Evolutionary conservation across 2,888 invertebrate genomes (phyloP).

Genomic region (Unio delphinus): DNA sequence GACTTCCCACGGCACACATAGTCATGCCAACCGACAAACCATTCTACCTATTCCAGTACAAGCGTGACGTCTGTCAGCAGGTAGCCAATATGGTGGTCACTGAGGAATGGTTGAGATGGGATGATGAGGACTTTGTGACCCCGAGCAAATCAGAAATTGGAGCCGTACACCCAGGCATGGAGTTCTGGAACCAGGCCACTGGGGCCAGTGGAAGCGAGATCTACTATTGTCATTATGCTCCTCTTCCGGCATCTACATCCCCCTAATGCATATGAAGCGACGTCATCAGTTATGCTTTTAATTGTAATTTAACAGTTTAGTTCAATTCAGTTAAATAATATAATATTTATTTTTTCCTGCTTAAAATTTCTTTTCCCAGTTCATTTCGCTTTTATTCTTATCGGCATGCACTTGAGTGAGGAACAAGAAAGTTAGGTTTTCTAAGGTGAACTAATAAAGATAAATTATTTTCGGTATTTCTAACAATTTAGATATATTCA

Average conservation of each 20-base stretch:
- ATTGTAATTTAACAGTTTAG: no score
- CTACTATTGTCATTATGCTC: slow-evolving; percentile 35
- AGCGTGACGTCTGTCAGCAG: slow-evolving; percentile 35
- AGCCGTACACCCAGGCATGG: slow-evolving; percentile 32
- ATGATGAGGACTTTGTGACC: slow-evolving; percentile 37
- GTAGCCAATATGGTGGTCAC: slow-evolving; percentile 35
- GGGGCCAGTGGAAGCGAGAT: slow-evolving; percentile 39
- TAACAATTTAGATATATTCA: no score
- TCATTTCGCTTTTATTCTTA: no score
- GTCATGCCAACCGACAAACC: slow-evolving; percentile 32
- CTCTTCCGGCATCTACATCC: not conserved
- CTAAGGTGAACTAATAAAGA: no score
- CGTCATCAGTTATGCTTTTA: no score
- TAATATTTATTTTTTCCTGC: no score
- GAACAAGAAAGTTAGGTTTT: no score
- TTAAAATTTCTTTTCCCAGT: no score
- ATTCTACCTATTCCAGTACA: slow-evolving; percentile 43
- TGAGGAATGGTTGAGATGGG: slow-evolving; percentile 35
- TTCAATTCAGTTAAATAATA: no score
- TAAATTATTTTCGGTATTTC: no score
- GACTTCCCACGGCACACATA: slow-evolving; percentile 26
- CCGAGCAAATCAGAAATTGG: slow-evolving; percentile 35
- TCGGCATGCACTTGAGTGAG: no score
- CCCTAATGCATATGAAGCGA: no score
- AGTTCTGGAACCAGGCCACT: slow-evolving; percentile 36